phyloP scores from a whole-genome alignment of 2,113 vertebrate species.

The Malurus cyaneus region DNA sequence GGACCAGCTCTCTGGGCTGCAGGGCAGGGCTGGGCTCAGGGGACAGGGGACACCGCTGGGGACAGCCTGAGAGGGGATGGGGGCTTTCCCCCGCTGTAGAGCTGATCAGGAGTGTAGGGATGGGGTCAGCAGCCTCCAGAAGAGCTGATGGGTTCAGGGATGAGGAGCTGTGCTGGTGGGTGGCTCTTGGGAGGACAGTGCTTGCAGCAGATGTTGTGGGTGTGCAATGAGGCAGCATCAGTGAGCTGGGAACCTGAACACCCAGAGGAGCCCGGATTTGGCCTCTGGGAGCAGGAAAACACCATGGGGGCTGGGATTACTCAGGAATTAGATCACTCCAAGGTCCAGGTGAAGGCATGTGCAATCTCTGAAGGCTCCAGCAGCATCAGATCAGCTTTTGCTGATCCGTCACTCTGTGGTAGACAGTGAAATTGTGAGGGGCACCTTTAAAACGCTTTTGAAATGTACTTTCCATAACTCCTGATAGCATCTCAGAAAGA shows the following conservation, averaged over 20 bases:
- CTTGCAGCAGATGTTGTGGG: background rate
- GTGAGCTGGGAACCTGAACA: background rate
- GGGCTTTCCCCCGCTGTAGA: accelerated
- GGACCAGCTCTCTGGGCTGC: background rate
- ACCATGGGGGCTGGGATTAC: accelerated
- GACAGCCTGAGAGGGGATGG: background rate
- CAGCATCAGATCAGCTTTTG: background rate
- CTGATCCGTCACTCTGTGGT: background rate
- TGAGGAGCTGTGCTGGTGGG: background rate
- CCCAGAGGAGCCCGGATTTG: background rate
- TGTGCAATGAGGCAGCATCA: background rate
- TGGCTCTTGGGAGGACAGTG: no score
- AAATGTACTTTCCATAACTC: slow-evolving; percentile 40
- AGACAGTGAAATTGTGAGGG: background rate
- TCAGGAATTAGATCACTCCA: background rate
- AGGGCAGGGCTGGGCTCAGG: background rate
- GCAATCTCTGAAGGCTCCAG: background rate
- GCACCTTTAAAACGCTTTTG: background rate
- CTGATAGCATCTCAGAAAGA: slow-evolving; percentile 64
- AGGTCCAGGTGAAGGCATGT: background rate
- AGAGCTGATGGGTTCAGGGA: accelerated
- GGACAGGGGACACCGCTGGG: background rate
- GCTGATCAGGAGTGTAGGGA: accelerated
- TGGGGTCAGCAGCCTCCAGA: background rate
- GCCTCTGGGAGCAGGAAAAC: background rate